Conservation (phyloP, 2,888 invertebrate genomes). For the Marasmarcha lunaedactyla region DNA sequence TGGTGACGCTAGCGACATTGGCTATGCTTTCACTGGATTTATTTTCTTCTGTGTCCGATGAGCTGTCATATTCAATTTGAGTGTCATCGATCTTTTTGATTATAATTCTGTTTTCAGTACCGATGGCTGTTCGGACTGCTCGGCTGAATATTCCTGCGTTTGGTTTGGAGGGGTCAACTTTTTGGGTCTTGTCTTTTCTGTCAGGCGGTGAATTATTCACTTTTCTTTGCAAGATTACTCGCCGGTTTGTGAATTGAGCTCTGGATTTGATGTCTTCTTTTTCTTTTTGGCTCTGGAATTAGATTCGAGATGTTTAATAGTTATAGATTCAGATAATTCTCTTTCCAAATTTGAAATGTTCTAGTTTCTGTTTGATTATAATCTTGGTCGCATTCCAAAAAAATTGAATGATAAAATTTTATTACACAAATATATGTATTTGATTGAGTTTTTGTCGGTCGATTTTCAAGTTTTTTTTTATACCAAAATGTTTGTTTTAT, state of each 20-base stretch:
- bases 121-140: slow-evolving; percentile 43
- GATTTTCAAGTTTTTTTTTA: no score
- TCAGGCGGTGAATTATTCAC: slow-evolving; percentile 27
- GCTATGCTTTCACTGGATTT: slow-evolving; percentile 16
- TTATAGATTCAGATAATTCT: no score
- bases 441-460: no score
- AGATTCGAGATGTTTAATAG: no score
- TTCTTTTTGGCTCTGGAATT: slow-evolving; percentile 20
- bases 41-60: slow-evolving; percentile 26
- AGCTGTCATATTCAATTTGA: slow-evolving; percentile 33
- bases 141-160: slow-evolving; percentile 49
- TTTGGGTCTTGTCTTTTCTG: slow-evolving; percentile 26
- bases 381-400: no score
- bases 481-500: no score
- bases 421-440: no score
- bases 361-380: no score
- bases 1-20: slow-evolving; percentile 34
- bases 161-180: slow-evolving; percentile 34
- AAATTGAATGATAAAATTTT: no score
- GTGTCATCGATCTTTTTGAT: slow-evolving; percentile 29
- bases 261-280: slow-evolving; percentile 24
- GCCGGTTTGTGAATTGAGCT: slow-evolving; percentile 33
- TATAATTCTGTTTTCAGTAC: slow-evolving; percentile 23
- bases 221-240: slow-evolving; percentile 47
- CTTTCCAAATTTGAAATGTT: no score